A percentile compares a stretch with the other conserved stretches of the same genome.
Evolutionary conservation across 1,140 invertebrate genomes (phyloP).

Genomic region (Camponotus pennsylvanicus): DNA sequence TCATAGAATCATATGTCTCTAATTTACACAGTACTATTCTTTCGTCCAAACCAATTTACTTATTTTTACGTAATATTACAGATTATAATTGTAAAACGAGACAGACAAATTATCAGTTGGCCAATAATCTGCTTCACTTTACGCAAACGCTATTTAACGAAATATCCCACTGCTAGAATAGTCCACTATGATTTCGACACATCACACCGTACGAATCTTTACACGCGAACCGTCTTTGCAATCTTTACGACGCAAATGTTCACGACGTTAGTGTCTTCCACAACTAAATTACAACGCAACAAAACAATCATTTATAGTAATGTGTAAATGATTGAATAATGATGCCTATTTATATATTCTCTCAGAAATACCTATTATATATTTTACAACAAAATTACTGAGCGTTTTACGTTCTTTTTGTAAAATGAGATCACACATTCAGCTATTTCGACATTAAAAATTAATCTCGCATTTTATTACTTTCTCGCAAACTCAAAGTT

Average conservation of each 20-base stretch:
- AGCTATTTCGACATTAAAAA: not conserved
- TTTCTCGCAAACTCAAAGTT: constrained; percentile 31
- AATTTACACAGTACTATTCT: not conserved
- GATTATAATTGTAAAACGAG: constrained; percentile 11
- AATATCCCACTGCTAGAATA: not conserved
- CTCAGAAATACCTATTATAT: not conserved
- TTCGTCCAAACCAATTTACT: not conserved
- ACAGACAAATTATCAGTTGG: constrained; percentile 30
- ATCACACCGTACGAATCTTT: constrained; percentile 10
- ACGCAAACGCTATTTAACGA: constrained; percentile 36
- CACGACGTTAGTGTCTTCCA: not conserved
- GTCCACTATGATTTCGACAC: constrained; percentile 31
- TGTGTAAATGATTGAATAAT: not conserved
- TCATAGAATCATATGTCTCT: not conserved
- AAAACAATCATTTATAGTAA: constrained; percentile 23
- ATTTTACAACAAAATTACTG: constrained; percentile 25
- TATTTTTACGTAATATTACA: not conserved
- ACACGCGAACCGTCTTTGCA: constrained; percentile 11
- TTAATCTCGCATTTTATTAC: not conserved
- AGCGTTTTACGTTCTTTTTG: constrained; percentile 3
- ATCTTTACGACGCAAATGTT: constrained; percentile 24
- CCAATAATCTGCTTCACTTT: constrained; percentile 27
- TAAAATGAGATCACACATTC: not conserved
- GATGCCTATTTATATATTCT: not conserved
- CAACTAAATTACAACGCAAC: constrained; percentile 27